These are phyloP conservation scores for Chelidonichthys spinosus DNA, from an alignment of 2,797 vertebrate genomes.

Conservation along the genomic window DNA sequence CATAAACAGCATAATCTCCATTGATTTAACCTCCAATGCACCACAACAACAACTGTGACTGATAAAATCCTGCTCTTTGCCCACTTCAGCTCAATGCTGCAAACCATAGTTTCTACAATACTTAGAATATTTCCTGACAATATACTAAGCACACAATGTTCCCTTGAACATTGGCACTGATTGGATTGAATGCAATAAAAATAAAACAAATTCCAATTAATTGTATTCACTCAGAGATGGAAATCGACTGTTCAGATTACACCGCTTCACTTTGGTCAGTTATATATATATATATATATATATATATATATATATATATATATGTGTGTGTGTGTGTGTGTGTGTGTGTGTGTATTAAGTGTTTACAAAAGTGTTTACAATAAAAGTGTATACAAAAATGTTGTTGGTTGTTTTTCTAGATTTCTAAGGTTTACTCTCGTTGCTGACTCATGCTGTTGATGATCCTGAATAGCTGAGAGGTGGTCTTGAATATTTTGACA, in stretches of 20 bases:
- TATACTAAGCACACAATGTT: not conserved
- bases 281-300: too few species aligned
- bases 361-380: too few species aligned
- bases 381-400: not conserved
- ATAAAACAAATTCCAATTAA: not conserved
- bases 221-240: not conserved
- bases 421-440: not conserved
- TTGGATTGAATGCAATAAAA: not conserved
- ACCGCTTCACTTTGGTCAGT: not conserved
- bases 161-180: not conserved
- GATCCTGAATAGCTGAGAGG: not conserved
- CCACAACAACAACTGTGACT: constrained; percentile 51
- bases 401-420: not conserved
- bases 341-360: too few species aligned
- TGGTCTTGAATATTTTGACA: constrained; percentile 2
- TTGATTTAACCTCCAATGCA: constrained; percentile 56
- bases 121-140: not conserved
- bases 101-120: too few species aligned
- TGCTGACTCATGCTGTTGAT: not conserved
- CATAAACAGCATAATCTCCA: constrained; percentile 27
- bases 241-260: not conserved
- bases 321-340: too few species aligned
- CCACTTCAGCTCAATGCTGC: not conserved
- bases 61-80: constrained; percentile 46
- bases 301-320: too few species aligned